phyloP scores from a whole-genome alignment of 2,113 vertebrate genomes.

The Donacobius atricapilla region DNA sequence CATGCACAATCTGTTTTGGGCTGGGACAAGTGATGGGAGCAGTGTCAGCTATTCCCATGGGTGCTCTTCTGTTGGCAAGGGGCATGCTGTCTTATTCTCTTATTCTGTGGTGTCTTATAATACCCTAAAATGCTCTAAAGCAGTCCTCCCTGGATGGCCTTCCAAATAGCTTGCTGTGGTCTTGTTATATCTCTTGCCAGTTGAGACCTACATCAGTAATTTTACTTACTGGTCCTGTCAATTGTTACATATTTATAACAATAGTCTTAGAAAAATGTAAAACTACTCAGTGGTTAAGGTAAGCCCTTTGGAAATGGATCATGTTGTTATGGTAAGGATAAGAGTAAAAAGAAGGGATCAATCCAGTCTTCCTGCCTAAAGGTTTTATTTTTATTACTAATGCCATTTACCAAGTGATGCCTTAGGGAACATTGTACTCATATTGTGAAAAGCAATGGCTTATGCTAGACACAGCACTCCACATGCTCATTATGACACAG shows the following conservation, averaged over 20 bases:
- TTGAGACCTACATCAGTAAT: neutral
- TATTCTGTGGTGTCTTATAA: neutral
- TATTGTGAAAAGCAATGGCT: neutral
- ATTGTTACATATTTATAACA: neutral
- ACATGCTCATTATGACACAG: neutral
- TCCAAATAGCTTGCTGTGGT: neutral
- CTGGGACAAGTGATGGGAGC: accelerated
- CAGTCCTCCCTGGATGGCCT: neutral
- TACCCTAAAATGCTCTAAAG: neutral
- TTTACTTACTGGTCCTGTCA: neutral
- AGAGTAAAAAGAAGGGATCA: neutral
- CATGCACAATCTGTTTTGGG: neutral
- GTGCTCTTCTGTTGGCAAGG: neutral
- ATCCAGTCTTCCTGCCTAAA: neutral
- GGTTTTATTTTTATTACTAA: neutral
- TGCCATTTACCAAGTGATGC: neutral
- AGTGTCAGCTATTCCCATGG: neutral
- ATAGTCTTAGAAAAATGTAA: neutral
- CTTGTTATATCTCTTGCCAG: neutral
- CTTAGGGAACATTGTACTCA: neutral
- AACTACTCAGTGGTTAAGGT: neutral
- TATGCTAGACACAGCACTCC: neutral
- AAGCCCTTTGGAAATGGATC: neutral
- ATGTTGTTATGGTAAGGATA: neutral
- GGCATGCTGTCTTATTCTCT: neutral